Base-by-base conservation (phyloP, 2,113 vertebrate species). In the Leptobrachium leishanense region DNA sequence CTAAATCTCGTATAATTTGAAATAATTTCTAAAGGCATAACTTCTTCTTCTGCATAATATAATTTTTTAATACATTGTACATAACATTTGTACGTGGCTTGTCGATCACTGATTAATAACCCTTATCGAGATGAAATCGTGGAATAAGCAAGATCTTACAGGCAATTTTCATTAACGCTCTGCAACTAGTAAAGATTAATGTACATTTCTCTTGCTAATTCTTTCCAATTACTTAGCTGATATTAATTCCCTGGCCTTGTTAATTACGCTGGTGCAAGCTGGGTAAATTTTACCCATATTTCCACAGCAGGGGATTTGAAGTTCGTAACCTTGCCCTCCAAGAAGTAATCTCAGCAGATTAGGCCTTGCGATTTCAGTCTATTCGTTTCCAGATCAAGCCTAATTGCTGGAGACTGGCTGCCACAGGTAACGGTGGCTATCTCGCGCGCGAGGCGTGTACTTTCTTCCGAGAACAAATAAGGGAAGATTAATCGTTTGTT, bases 401-500 rank as follows among this genome's bases (percentile, higher is more conserved):
- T 96, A 95, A 96, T 95, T 95, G 94, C 92, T 90, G 92, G 90
- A 86, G 91, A 92, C 92, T 92, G 88, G 89, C 91, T 92, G 92
- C 93, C 94, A 94, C 93, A 92, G 92, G 90, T 94, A 90, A 59
- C 88, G 87, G 72, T 83, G 91, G 89, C 89, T 90, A 87, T 92
- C 75, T 88, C 88, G 87, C 84, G 76, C 86, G 85, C 88, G 86
- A 90, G 89, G 87, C 90, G 89, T 90, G 82, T 86, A 87, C 90
- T 88, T 90, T 86, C 89, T 90, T 92, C 85, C 82, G 89, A 93
- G 90, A 92, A 92, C 93, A 93, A 94, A 94, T 92, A 94, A 92
- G 93, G 90, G 93, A 96, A 96, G 97, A 98, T 98, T 98, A 98
- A 98, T 98, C 94, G 96, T 97, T 96, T 95, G 95, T 92, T 96